Evolutionary conservation across 2,113 vertebrate species (phyloP).

Genomic region (Phaetusa simplex): DNA sequence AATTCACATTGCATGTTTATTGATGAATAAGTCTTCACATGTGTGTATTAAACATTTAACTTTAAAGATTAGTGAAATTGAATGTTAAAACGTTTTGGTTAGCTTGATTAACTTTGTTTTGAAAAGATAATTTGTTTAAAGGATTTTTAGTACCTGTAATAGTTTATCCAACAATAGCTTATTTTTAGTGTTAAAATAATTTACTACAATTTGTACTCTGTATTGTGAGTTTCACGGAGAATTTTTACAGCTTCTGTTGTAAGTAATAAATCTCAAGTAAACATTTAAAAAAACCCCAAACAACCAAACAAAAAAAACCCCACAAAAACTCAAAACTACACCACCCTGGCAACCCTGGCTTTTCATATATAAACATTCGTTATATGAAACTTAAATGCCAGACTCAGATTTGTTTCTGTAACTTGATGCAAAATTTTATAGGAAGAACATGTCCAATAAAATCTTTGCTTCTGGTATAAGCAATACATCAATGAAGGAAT

Average conservation of each 20-base stretch:
- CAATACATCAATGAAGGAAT: neutral
- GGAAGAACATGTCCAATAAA: neutral
- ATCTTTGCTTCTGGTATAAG: neutral
- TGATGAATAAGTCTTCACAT: slow-evolving; percentile 37
- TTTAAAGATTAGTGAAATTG: slow-evolving; percentile 38
- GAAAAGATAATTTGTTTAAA: slow-evolving; percentile 51
- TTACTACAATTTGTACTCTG: neutral
- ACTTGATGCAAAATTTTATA: neutral
- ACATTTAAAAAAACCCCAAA: neutral
- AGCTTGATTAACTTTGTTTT: slow-evolving; percentile 64
- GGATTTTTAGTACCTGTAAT: slow-evolving; percentile 51
- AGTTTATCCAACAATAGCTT: slow-evolving; percentile 23
- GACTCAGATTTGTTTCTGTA: slow-evolving; percentile 8
- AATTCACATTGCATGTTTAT: slow-evolving; percentile 20
- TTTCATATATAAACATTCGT: neutral
- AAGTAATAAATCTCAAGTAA: slow-evolving; percentile 9
- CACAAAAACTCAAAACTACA: neutral
- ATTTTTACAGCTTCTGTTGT: slow-evolving; percentile 24
- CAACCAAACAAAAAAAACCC: neutral
- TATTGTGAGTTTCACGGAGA: slow-evolving; percentile 1
- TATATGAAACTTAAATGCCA: neutral
- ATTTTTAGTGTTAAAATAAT: slow-evolving; percentile 12
- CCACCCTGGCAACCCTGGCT: neutral
- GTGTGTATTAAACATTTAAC: slow-evolving; percentile 44
- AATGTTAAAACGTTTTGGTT: slow-evolving; percentile 47